These are phyloP conservation scores for Choloepus didactylus DNA, from an alignment of 2,797 vertebrate genomes.

Conservation along the genomic window DNA sequence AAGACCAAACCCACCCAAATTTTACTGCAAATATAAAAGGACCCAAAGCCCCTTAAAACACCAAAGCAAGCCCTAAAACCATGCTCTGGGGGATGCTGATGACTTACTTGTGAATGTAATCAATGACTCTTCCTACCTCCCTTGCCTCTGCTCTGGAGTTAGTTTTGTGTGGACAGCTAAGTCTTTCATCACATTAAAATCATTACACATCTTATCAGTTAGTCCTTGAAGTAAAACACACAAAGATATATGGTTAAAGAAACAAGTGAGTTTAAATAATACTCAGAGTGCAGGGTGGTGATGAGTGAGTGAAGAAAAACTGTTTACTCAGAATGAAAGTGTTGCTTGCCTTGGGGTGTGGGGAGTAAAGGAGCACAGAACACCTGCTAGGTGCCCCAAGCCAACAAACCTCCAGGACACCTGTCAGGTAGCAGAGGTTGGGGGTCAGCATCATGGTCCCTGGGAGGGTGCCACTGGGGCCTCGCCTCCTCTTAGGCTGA, in stretches of 20 bases:
- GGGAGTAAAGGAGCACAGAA: too few relatives aligned
- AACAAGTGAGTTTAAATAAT: too few relatives aligned
- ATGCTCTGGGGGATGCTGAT: fast-evolving
- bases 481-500: slow-evolving; percentile 89
- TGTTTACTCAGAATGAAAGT: too few relatives aligned
- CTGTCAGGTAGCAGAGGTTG: slow-evolving; percentile 97
- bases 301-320: too few relatives aligned
- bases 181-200: slow-evolving; percentile 96
- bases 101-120: slow-evolving; percentile 90
- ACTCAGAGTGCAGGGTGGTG: too few relatives aligned
- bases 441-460: slow-evolving; percentile 94
- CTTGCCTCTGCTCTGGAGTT: slow-evolving; percentile 91
- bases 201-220: slow-evolving; percentile 95
- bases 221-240: slow-evolving; percentile 89
- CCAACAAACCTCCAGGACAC: slow-evolving; percentile 78
- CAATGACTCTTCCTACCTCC: slow-evolving; percentile 91
- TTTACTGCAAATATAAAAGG: not conserved
- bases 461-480: slow-evolving; percentile 85
- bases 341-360: too few relatives aligned
- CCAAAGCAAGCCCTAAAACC: not conserved
- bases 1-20: not conserved
- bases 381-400: not conserved
- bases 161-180: slow-evolving; percentile 92
- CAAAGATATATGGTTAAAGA: not conserved
- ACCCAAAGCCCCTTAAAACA: not conserved